Conservation (phyloP, 2,113 vertebrate species). For the Cephalopholis sonnerati region DNA sequence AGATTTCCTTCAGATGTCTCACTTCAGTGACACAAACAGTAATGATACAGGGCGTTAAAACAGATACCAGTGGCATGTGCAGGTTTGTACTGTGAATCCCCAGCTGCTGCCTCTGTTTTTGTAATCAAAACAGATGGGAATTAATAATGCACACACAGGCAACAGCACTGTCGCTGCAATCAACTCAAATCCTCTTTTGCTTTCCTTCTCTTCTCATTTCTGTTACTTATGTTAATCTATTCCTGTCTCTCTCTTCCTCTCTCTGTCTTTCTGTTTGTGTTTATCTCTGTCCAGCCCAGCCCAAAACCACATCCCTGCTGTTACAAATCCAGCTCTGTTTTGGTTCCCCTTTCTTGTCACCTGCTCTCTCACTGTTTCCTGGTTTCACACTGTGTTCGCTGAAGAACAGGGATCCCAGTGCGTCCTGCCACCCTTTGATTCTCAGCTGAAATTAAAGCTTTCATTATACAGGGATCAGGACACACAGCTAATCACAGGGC, state of each 20-base stretch:
- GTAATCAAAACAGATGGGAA: conserved; percentile 80
- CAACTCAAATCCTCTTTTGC: conserved; percentile 67
- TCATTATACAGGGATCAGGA: conserved; percentile 26
- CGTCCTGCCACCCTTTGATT: conserved; percentile 33
- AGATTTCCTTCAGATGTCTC: not conserved
- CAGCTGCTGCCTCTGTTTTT: conserved; percentile 52
- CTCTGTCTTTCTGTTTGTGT: conserved; percentile 7
- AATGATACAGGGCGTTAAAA: not conserved
- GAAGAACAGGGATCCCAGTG: conserved; percentile 19
- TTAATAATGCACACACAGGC: conserved; percentile 66
- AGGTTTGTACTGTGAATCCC: conserved; percentile 32
- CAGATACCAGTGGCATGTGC: not conserved
- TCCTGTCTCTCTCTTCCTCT: not conserved
- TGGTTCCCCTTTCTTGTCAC: conserved; percentile 31
- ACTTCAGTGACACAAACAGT: not conserved
- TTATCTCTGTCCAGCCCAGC: conserved; percentile 11
- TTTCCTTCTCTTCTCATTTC: conserved; percentile 50
- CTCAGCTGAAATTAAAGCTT: conserved; percentile 31
- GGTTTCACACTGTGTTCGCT: conserved; percentile 42
- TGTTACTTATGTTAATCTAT: conserved; percentile 52
- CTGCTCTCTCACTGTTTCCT: conserved; percentile 43
- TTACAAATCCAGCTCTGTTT: conserved; percentile 39
- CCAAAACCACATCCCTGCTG: conserved; percentile 12
- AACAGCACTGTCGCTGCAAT: conserved; percentile 62
- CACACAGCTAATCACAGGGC: conserved; percentile 7